Base-by-base conservation (phyloP, 2,797 vertebrate species). In the Gymnothorax javanicus region DNA sequence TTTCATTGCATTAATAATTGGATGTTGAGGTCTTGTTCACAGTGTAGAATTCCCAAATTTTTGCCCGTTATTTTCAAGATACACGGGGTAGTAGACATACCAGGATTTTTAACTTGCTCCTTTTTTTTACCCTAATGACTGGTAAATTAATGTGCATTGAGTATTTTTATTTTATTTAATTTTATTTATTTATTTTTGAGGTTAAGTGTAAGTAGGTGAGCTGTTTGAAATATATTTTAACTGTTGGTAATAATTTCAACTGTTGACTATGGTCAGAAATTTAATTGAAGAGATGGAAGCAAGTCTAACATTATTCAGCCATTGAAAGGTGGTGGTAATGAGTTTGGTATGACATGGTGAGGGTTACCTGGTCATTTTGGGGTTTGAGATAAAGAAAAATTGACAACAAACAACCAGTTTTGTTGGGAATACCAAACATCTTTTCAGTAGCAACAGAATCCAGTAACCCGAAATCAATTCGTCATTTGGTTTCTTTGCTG, bases 21-120 rank as follows among this genome's bases (percentile, higher is more conserved):
- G 79, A 85, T 79, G 88, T 88, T 9, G 23, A 83, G 82, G 82
- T 64, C 54, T 57, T 12, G 67, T 84, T 84, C 56, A 20, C 23
- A 71, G 69, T 50, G 64, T 77, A 9, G 57, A 57, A 87, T 60
- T 33, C 57, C 50, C 57, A n/a, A 88, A 86, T 88, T 89, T 84
- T 91, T 91, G 90, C 91, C 92, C 92, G 91, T 93, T 92, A 91
- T 84, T 89, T 87, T 90, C 56, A 83, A 60, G 60, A 75, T 77
- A 77, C 23, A 60, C 54, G 83, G 83, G 27, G 59, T 64, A 20
- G 83, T 43, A 84, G 23, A 62, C 20, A n/a, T 84, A 54, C 57
- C 59, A 84, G 67, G 23, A 62, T 77, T 87, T 59, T 27, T 17
- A 52, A 23, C 20, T 54, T 56, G n/a, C n/a, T n/a, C n/a, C n/a